Evolutionary conservation across 2,113 vertebrate genomes (phyloP).

Genomic region (Eurystomus gularis): DNA sequence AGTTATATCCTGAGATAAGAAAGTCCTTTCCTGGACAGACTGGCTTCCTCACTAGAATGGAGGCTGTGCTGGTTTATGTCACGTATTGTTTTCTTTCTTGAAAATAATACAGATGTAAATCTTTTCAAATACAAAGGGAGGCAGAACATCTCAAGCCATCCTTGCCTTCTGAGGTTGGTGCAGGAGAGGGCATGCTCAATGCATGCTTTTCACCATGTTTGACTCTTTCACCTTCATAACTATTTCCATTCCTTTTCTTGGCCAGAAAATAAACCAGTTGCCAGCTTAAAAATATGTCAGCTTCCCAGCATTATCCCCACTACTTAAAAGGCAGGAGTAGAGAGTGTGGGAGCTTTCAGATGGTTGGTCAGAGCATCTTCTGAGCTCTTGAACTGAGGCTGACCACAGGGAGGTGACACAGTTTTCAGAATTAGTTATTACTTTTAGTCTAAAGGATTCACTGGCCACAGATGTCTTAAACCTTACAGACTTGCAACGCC

Average conservation of each 20-base stretch:
- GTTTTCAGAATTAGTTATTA: background rate
- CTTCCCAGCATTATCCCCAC: background rate
- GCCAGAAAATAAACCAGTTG: background rate
- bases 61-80: constrained; percentile 21
- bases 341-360: background rate
- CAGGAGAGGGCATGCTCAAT: background rate
- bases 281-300: background rate
- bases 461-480: background rate
- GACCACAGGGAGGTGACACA: background rate
- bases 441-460: background rate
- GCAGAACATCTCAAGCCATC: background rate
- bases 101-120: constrained; percentile 47
- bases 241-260: background rate
- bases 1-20: constrained; percentile 63
- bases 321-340: background rate
- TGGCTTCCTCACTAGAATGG: background rate
- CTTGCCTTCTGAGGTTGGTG: background rate
- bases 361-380: background rate
- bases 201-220: background rate
- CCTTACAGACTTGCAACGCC: background rate
- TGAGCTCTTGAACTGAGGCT: background rate
- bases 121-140: constrained; percentile 29
- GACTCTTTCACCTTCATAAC: background rate
- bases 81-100: constrained; percentile 60
- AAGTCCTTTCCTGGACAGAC: constrained; percentile 44